Base-by-base conservation (phyloP, 2,797 vertebrate species). In the Erethizon dorsatum region DNA sequence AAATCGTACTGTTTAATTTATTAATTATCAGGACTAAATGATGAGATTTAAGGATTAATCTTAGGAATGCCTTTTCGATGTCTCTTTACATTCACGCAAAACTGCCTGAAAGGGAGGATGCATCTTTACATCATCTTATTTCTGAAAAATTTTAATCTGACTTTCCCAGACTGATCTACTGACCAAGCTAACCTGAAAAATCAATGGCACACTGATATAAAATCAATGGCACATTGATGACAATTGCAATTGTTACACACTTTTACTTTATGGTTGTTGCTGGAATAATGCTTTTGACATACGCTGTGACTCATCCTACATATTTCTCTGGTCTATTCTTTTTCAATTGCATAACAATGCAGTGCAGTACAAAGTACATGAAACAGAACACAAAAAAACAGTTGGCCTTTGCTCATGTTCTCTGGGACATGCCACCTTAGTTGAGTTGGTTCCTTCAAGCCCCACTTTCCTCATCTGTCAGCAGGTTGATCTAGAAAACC, bases 81-180 rank as follows among this genome's bases (percentile, higher is more conserved):
- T 71, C 20, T 45, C 2, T 90, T 85, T 84, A n/a, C 47, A 47
- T 82, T 95, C 22, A 87, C 15, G 24, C n/a, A 59, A 91, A 89
- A 78, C 37, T 71, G 8, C 41, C 45, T 59, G 24, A 77, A 22
- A 5, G 33, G 31, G 6, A 80, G 37, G 15, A 20, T 13, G 5
- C 9, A 57, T 45, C 6, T 69, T 90, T 37, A 47, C 28, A 78
- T 96, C 41, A 45, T 57, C 37, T 94, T 93, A 52, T n/a, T 89
- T 91, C 87, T 89, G 80, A 71, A 31, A 50, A 87, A 80, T 75
- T 22, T 63, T 65, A 89, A 83, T 80, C 17, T 71, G 45, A 31
- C 54, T 90, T 80, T 87, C 57, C 73, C 9, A 86, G 47, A 41
- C 28, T 82, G 45, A 90, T 54, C 17, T 84, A 50, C 10, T 50